Evolutionary conservation across 2,797 vertebrate genomes (phyloP).

Genomic region (Heterohyrax brucei): DNA sequence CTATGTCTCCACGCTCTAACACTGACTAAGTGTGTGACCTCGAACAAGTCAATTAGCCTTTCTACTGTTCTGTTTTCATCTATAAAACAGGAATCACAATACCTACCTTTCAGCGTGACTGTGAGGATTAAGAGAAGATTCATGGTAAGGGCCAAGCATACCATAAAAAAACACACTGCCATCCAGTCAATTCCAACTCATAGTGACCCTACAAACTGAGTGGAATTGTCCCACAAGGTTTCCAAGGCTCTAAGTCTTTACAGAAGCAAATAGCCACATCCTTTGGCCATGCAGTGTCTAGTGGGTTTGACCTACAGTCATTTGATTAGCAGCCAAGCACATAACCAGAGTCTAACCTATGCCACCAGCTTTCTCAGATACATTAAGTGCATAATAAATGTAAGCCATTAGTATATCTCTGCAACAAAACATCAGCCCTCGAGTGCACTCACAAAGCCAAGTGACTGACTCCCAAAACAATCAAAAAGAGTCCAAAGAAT

Average conservation of each 20-base stretch:
- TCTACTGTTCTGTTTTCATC: conserved; percentile 13
- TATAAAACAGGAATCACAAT: conserved; percentile 62
- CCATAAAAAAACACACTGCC: not conserved
- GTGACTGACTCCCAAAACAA: not conserved
- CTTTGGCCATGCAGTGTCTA: not conserved
- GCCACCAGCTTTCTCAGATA: not conserved
- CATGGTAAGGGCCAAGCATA: not conserved
- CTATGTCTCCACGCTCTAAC: not conserved
- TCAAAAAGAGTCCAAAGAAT: conserved; percentile 37
- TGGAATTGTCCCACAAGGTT: not conserved
- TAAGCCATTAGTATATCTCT: conserved; percentile 36
- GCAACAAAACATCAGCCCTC: conserved; percentile 30
- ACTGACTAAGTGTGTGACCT: conserved; percentile 51
- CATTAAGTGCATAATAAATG: conserved; percentile 45
- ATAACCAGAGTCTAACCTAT: no score
- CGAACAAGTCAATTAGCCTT: conserved; percentile 49
- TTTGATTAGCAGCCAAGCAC: not conserved
- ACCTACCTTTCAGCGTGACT: conserved; percentile 17
- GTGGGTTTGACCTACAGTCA: not conserved
- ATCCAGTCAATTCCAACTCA: not conserved
- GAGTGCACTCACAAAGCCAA: conserved; percentile 17
- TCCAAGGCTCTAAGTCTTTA: not conserved
- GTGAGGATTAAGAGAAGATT: conserved; percentile 56
- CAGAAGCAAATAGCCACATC: not conserved
- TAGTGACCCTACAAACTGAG: not conserved